phyloP scores from a whole-genome alignment of 2,113 vertebrate species.

The Herpailurus yagouaroundi region DNA sequence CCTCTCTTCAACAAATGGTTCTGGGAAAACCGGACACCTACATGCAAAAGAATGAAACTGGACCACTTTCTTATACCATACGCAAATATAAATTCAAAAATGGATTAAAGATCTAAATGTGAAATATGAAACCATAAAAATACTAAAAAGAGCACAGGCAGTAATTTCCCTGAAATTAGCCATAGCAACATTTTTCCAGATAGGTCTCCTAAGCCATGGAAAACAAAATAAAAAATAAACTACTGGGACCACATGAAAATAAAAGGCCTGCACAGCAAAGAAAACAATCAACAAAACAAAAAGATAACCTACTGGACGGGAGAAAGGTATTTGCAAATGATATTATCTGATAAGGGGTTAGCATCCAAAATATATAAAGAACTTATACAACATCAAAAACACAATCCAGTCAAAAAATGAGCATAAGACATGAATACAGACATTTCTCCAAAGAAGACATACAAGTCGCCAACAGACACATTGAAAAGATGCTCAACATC shows the following conservation, averaged over 20 bases:
- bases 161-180: background rate
- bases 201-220: background rate
- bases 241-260: background rate
- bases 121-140: background rate
- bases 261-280: background rate
- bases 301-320: background rate
- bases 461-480: background rate
- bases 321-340: background rate
- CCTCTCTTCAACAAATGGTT: background rate
- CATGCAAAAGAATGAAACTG: background rate
- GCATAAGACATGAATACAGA: background rate
- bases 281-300: background rate
- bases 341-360: background rate
- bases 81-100: background rate
- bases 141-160: background rate
- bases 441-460: background rate
- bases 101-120: background rate
- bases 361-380: background rate
- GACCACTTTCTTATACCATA: background rate
- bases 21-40: background rate
- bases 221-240: background rate
- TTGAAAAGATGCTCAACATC: background rate
- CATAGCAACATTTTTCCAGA: background rate
- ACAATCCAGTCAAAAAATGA: background rate
- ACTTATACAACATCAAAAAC: background rate